Conservation (phyloP, 2,888 invertebrate species). For the Horisme vitalbata region DNA sequence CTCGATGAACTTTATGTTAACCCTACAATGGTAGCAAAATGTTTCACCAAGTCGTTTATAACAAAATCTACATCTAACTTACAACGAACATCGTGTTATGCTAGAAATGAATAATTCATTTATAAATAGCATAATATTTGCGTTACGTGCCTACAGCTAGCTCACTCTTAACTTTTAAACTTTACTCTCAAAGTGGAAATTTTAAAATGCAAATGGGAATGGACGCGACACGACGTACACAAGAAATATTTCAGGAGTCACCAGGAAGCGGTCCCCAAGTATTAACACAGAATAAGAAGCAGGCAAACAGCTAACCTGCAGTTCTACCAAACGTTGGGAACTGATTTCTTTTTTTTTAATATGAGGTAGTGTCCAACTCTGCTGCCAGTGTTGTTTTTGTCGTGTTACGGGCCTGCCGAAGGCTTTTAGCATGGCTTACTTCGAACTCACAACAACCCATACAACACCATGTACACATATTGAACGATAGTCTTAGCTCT, state of each 20-base stretch:
- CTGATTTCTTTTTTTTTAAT: too few species aligned
- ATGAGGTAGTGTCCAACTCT: too few species aligned
- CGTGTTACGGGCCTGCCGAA: too few species aligned
- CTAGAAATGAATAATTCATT: conserved; percentile 23
- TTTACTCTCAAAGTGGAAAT: conserved; percentile 41
- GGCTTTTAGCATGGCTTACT: too few species aligned
- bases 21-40: too few species aligned
- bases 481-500: too few species aligned
- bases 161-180: conserved; percentile 29
- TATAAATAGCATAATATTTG: conserved; percentile 21
- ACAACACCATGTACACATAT: too few species aligned
- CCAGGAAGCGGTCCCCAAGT: background rate
- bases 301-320: too few species aligned
- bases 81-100: conserved; percentile 17
- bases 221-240: conserved; percentile 35
- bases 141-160: conserved; percentile 13
- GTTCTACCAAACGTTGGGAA: too few species aligned
- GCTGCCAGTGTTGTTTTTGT: too few species aligned
- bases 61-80: conserved; percentile 17
- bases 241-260: conserved; percentile 42
- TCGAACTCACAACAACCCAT: too few species aligned
- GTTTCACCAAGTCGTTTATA: conserved; percentile 5
- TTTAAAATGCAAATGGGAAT: conserved; percentile 50
- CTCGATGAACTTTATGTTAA: too few species aligned
- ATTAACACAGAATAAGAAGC: background rate